Evolutionary conservation across 1,140 invertebrate genomes (phyloP).

Genomic region (Sitophilus oryzae): DNA sequence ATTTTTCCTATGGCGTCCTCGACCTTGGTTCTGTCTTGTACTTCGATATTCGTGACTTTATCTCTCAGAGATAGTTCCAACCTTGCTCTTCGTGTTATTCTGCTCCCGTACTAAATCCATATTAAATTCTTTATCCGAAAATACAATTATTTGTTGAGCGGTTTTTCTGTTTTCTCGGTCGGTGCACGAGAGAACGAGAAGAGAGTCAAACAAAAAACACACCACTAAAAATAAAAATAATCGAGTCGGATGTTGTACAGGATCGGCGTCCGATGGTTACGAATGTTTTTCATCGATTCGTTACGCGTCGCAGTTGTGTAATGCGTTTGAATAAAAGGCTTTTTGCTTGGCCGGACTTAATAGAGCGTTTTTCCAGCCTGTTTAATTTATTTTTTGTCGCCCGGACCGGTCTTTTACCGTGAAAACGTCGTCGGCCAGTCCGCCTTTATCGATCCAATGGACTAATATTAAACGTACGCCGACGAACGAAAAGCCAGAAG

Average conservation of each 20-base stretch:
- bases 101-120: neutral
- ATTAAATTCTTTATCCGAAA: neutral
- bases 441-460: neutral
- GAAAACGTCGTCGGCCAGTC: neutral
- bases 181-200: neutral
- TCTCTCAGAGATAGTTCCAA: too few species aligned
- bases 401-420: neutral
- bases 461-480: too few species aligned
- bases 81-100: too few species aligned
- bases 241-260: neutral
- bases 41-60: too few species aligned
- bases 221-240: neutral
- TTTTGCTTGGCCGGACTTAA: neutral
- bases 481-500: too few species aligned
- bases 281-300: neutral
- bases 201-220: neutral
- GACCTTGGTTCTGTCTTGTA: too few species aligned
- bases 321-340: neutral
- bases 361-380: neutral
- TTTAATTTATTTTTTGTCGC: neutral
- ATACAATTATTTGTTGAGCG: conserved; percentile 6
- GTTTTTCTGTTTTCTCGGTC: neutral
- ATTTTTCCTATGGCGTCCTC: too few species aligned
- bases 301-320: neutral
- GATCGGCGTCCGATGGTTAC: neutral